Base-by-base conservation (phyloP, 2,113 vertebrate genomes). In the Brachyhypopomus gauderio region DNA sequence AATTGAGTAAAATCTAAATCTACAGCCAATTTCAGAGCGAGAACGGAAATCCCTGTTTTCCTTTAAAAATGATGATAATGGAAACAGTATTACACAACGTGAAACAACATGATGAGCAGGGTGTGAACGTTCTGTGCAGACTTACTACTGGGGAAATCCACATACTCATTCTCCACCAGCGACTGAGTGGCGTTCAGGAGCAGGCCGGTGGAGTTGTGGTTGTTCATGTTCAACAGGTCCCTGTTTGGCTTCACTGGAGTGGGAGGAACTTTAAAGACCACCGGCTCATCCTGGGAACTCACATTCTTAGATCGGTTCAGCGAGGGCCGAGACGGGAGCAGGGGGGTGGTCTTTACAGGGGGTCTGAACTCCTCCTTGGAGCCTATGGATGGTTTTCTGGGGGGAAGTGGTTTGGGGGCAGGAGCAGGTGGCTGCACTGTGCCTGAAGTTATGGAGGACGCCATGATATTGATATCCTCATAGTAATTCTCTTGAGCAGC, bases 391-490 rank as follows among this genome's bases (percentile, higher is more conserved):
- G 92, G 88, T 88, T 94, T 96, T 82, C 89, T 95, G 2, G 89
- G 91, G 77, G 93, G 58, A 11, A 91, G 79, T 71, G 96, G 95
- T 81, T 92, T 93, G 19, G 92, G 93, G 11, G 90, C 90, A 38
- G 93, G 92, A 52, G 12, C 9, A 14, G 9, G 45, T 14, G 8
- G 8, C 45, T 52, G 45, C 9, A 11, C 45, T 52, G 45, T 8
- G 9, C 12, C 90, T 41, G 93, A 92, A 72, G 87, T 11, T 82
- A 94, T 91, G 82, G 9, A 92, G 91, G 66, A 79, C 89, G 58
- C 71, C 14, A 72, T 5, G 7, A 86, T 90, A 14, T 88, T 85
- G 30, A 76, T 60, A 0, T 87, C 30, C 72, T 88, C 85, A 0
- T 77, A 82, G 62, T 74, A 87, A 27, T 55, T 75, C 25, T 89